Evolutionary conservation across 2,113 vertebrate genomes (phyloP), one percentile per base, ranked within the genome.

Genomic region (Pterocles gutturalis): DNA sequence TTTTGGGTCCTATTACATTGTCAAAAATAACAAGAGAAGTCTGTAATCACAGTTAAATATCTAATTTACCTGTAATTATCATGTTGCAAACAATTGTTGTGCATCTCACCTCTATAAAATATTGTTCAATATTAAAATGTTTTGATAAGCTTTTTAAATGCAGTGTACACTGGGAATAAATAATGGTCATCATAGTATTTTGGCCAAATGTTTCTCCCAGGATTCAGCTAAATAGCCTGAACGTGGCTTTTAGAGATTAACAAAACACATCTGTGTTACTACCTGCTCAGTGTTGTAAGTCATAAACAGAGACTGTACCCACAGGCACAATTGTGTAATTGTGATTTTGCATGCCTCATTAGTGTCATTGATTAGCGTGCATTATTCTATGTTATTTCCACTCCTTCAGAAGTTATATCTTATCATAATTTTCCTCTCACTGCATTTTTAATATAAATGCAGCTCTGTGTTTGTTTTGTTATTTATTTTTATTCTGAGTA

Each of bases 321-420:
- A 51, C 43, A 62, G 58, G 86, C 43, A 77, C 49, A 91, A 17
- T 43, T 28, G 15, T 80, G 8, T 73, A 88, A 77, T 83, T 92
- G 86, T 78, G 58, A 70, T 89, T 89, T 95, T 46, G 8, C 46
- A 55, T 62, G 55, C 55, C 80, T 93, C 46, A 71, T 97, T 92
- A 89, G 48, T 78, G 72, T 69, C n/a, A 76, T 13, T 77, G 36
- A 83, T 89, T 70, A 73, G 46, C 43, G 62, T 90, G n/a, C 48
- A 58, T 58, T 75, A 78, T 73, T 95, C 21, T 70, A 15, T 55
- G 83, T 62, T 81, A 51, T 85, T 92, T 92, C 10, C 24, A 43
- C 48, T 87, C 54, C 49, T 95, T 54, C 46, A 78, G 61, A 95
- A 83, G 15, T 62, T 51, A 20, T 31, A 45, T 33, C 22, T 70